These are phyloP conservation scores for Triplophysa dalaica DNA, from an alignment of 2,113 vertebrate species.

Conservation along the genomic window DNA sequence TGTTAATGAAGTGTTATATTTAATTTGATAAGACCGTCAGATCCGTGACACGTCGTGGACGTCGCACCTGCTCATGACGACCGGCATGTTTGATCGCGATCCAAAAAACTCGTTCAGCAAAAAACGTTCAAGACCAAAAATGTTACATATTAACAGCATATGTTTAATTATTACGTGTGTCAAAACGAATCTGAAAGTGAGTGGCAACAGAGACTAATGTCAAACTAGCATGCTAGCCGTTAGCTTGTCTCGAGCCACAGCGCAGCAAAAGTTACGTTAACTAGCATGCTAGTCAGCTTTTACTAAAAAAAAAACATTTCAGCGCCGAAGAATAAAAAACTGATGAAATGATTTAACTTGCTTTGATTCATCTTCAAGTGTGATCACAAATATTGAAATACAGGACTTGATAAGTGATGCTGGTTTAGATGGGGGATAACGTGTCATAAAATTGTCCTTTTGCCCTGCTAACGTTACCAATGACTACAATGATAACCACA, in stretches of 20 bases:
- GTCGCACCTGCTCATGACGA: conserved; percentile 27
- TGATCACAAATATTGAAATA: not conserved
- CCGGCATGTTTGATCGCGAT: not conserved
- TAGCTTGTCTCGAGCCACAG: not conserved
- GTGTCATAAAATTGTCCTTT: too few species aligned
- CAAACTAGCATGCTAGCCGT: conserved; percentile 11
- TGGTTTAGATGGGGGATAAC: not conserved
- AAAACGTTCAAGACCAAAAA: not conserved
- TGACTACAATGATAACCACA: not conserved
- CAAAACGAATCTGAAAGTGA: too few species aligned
- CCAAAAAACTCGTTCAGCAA: not conserved
- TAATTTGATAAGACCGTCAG: not conserved
- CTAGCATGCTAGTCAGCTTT: conserved; percentile 23
- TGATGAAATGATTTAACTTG: not conserved
- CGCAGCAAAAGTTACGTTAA: not conserved
- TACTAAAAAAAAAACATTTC: not conserved
- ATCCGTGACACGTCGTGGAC: not conserved
- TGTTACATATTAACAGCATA: not conserved
- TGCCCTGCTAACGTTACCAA: not conserved
- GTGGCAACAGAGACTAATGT: not conserved
- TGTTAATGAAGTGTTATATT: not conserved
- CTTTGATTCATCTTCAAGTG: not conserved
- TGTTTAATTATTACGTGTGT: not conserved
- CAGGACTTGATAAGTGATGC: not conserved
- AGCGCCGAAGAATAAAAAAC: not conserved